Percentiles rank a stretch among this genome's conserved stretches.
Conservation (phyloP, 2,113 vertebrate genomes). For the Blennius ocellaris region DNA sequence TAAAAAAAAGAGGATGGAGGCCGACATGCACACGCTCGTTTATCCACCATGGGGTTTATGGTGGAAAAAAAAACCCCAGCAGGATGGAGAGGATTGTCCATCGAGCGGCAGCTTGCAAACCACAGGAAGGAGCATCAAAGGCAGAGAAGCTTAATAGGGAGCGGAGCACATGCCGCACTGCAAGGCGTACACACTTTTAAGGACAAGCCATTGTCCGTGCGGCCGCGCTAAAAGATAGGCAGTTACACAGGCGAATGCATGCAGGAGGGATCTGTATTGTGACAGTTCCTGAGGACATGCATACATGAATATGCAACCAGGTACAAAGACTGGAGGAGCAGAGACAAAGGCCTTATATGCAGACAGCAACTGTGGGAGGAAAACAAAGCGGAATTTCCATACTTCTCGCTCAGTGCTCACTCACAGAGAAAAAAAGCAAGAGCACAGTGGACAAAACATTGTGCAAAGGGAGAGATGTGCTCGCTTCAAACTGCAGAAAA, state of each 20-base stretch:
- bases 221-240: conserved; percentile 21
- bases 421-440: conserved; percentile 21
- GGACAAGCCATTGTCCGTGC: conserved; percentile 1
- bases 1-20: not conserved
- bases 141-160: conserved; percentile 49
- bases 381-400: conserved; percentile 24
- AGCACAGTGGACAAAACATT: conserved; percentile 1
- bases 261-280: conserved; percentile 28
- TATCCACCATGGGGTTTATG: conserved; percentile 23
- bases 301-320: conserved; percentile 53
- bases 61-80: conserved; percentile 10
- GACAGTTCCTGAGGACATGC: conserved; percentile 45
- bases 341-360: conserved; percentile 31
- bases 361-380: not conserved
- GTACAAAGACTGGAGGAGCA: conserved; percentile 32
- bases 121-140: conserved; percentile 65
- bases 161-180: conserved; percentile 34
- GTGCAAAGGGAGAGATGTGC: not conserved
- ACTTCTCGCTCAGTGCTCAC: conserved; percentile 6
- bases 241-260: conserved; percentile 24
- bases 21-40: not conserved
- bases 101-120: conserved; percentile 55
- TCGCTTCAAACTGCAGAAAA: conserved; percentile 6
- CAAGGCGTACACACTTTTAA: conserved; percentile 1
- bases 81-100: conserved; percentile 38